A percentile compares a stretch with the other conserved stretches of the same genome.
Evolutionary conservation across 2,888 invertebrate genomes (phyloP).

Genomic region (Drosophila nigricruria): DNA sequence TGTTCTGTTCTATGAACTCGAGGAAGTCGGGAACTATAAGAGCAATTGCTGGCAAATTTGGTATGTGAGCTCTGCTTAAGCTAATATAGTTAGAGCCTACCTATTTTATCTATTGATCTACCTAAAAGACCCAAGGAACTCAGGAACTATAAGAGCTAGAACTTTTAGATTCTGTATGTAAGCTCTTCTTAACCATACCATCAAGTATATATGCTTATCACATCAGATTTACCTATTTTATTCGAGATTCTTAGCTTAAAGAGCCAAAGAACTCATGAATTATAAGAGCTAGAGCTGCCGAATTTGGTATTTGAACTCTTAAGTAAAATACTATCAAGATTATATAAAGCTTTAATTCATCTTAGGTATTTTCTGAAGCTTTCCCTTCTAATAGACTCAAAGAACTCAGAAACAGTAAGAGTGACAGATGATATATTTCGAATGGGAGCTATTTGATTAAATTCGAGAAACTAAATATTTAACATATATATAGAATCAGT

Average conservation of each 20-base stretch:
- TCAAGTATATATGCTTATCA: background rate
- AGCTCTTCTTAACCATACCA: background rate
- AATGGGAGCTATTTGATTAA: too few relatives aligned
- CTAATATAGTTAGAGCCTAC: too few relatives aligned
- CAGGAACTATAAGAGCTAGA: background rate
- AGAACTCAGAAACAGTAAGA: background rate
- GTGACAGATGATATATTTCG: too few relatives aligned
- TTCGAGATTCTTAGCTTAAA: background rate
- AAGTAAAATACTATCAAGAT: too few relatives aligned
- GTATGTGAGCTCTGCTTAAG: too few relatives aligned
- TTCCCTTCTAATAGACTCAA: background rate
- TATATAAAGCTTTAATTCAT: too few relatives aligned
- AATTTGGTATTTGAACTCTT: too few relatives aligned
- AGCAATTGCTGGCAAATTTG: rapidly evolving
- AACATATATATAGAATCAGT: too few relatives aligned
- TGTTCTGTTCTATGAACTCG: background rate
- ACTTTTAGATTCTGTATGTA: background rate
- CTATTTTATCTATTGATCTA: too few relatives aligned
- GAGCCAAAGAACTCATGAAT: background rate
- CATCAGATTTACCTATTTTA: background rate
- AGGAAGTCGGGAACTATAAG: background rate
- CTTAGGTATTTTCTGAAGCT: too few relatives aligned
- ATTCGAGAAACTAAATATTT: too few relatives aligned
- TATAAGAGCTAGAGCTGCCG: background rate
- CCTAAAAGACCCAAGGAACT: background rate